Conservation (phyloP, 2,797 vertebrate species). For the Parauchenoglanis ngamensis region DNA sequence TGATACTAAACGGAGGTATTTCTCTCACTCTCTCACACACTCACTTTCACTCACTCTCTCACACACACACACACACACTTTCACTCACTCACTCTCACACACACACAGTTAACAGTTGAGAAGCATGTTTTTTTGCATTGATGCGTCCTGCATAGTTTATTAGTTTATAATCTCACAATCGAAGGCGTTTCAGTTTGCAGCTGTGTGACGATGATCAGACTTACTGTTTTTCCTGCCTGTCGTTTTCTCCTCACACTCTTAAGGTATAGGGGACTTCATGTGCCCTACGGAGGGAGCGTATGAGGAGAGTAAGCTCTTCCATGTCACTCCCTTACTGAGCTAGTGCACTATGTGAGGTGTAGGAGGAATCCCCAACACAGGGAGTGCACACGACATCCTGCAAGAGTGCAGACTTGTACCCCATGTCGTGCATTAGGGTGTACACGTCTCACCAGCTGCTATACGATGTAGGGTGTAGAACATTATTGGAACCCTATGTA, state of each 20-base stretch:
- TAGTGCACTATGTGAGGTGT: neutral
- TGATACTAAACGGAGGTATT: slow-evolving; percentile 36
- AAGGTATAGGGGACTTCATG: neutral
- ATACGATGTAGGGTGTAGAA: neutral
- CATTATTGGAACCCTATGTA: neutral
- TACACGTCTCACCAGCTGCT: neutral
- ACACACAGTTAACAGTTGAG: slow-evolving; percentile 64
- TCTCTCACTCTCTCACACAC: slow-evolving; percentile 20
- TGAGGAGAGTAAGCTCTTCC: neutral
- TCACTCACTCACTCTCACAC: slow-evolving; percentile 22
- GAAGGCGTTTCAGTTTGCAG: slow-evolving; percentile 74
- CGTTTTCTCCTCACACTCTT: neutral
- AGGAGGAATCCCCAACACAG: neutral
- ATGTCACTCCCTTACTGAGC: neutral
- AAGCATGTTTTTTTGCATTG: slow-evolving; percentile 68
- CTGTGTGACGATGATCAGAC: neutral
- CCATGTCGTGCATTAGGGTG: neutral
- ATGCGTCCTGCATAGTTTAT: slow-evolving; percentile 82
- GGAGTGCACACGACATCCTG: neutral
- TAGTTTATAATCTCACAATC: slow-evolving; percentile 70
- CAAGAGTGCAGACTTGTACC: neutral
- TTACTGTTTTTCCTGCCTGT: too few species aligned
- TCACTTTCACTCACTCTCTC: neutral
- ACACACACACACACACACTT: slow-evolving; percentile 25
- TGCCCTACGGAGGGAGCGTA: too few species aligned